Conservation (phyloP, 2,888 invertebrate genomes). For the Coleophora deauratella region DNA sequence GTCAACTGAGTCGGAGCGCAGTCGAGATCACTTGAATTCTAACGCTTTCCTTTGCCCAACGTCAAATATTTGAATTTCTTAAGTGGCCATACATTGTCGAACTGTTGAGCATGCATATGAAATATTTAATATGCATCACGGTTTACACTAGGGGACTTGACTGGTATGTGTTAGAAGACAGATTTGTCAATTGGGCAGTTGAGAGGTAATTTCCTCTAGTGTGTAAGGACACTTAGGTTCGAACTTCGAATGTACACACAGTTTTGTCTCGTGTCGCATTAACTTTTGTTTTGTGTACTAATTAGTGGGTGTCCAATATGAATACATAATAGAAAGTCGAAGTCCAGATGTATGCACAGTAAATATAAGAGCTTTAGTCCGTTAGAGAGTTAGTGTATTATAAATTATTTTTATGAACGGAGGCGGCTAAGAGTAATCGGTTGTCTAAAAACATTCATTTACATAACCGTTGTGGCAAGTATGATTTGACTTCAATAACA, state of each 20-base stretch:
- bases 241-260: conserved; percentile 41
- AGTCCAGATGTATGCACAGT: conserved; percentile 65
- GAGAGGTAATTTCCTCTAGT: conserved; percentile 19
- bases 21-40: conserved; percentile 72
- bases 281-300: conserved; percentile 62
- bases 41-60: conserved; percentile 72
- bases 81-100: conserved; percentile 70
- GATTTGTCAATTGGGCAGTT: conserved; percentile 28
- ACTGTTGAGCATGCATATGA: conserved; percentile 54
- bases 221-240: conserved; percentile 44
- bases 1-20: conserved; percentile 60
- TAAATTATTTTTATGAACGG: conserved; percentile 50
- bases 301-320: conserved; percentile 70
- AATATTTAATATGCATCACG: conserved; percentile 66
- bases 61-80: conserved; percentile 71
- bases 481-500: no score
- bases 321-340: conserved; percentile 69
- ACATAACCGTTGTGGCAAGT: no score
- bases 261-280: conserved; percentile 58
- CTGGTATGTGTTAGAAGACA: conserved; percentile 34
- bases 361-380: conserved; percentile 60
- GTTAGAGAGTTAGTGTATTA: conserved; percentile 33
- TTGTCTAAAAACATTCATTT: conserved; percentile 37
- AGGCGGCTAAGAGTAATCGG: conserved; percentile 45
- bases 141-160: conserved; percentile 33